Conservation (phyloP, 2,888 invertebrate species). For the Zele albiditarsus region DNA sequence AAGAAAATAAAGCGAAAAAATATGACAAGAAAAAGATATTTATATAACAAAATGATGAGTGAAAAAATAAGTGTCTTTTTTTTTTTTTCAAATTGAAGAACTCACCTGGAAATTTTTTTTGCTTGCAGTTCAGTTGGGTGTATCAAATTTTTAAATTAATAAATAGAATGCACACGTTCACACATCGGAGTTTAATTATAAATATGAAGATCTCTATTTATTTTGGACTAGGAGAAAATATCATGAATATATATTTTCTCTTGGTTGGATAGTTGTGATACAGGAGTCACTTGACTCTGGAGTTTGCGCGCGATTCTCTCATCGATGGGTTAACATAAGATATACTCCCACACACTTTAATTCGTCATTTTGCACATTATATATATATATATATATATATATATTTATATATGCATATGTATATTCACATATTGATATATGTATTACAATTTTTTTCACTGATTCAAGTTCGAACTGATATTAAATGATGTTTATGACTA, state of each 20-base stretch:
- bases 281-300: neutral
- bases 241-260: neutral
- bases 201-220: too few relatives aligned
- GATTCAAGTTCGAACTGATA: neutral
- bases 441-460: neutral
- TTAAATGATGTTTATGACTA: neutral
- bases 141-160: too few relatives aligned
- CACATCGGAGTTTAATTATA: too few relatives aligned
- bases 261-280: neutral
- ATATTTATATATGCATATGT: neutral
- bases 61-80: neutral
- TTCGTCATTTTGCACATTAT: neutral
- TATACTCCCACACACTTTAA: neutral
- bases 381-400: neutral
- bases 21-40: neutral
- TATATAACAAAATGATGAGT: neutral
- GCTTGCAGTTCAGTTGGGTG: too few relatives aligned
- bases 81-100: neutral
- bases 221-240: too few relatives aligned
- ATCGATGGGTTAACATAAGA: constrained; percentile 1
- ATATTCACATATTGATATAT: too few relatives aligned
- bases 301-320: constrained; percentile 12
- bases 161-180: too few relatives aligned
- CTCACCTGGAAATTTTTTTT: neutral
- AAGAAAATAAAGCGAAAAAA: neutral